Conservation (phyloP, 2,888 invertebrate species). For the Petrolisthes manimaculis region DNA sequence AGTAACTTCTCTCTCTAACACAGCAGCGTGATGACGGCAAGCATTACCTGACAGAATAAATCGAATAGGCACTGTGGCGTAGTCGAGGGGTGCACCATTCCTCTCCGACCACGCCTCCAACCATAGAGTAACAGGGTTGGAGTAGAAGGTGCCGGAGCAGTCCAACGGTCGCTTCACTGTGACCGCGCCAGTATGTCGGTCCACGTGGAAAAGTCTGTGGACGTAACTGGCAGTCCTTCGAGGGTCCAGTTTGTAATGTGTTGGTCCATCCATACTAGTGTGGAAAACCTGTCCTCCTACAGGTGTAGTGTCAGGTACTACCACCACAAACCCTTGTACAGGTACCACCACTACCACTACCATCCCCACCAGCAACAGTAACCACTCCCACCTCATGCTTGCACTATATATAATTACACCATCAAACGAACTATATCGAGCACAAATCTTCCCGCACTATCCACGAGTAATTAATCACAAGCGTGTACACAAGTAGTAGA, state of each 20-base stretch:
- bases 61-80: slow-evolving; percentile 84
- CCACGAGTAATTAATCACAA: slow-evolving; percentile 19
- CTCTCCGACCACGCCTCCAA: slow-evolving; percentile 85
- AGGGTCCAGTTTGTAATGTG: slow-evolving; percentile 83
- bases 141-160: slow-evolving; percentile 86
- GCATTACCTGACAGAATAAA: slow-evolving; percentile 75
- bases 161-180: slow-evolving; percentile 79
- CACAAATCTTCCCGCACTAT: neutral
- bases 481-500: neutral
- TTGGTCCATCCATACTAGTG: slow-evolving; percentile 82
- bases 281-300: slow-evolving; percentile 58
- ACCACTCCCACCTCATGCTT: slow-evolving; percentile 57
- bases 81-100: slow-evolving; percentile 76
- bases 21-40: slow-evolving; percentile 50
- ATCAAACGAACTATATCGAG: slow-evolving; percentile 12
- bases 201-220: slow-evolving; percentile 81
- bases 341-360: slow-evolving; percentile 39
- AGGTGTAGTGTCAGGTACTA: slow-evolving; percentile 59
- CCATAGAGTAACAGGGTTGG: slow-evolving; percentile 86
- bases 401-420: slow-evolving; percentile 29
- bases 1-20: slow-evolving; percentile 55
- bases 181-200: slow-evolving; percentile 81
- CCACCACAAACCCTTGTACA: slow-evolving; percentile 53
- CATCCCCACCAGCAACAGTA: slow-evolving; percentile 48
- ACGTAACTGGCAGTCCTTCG: slow-evolving; percentile 88